Percentiles rank a stretch among this genome's conserved stretches.
phyloP scores from a whole-genome alignment of 2,888 invertebrate species.

The Chydorus sphaericus region DNA sequence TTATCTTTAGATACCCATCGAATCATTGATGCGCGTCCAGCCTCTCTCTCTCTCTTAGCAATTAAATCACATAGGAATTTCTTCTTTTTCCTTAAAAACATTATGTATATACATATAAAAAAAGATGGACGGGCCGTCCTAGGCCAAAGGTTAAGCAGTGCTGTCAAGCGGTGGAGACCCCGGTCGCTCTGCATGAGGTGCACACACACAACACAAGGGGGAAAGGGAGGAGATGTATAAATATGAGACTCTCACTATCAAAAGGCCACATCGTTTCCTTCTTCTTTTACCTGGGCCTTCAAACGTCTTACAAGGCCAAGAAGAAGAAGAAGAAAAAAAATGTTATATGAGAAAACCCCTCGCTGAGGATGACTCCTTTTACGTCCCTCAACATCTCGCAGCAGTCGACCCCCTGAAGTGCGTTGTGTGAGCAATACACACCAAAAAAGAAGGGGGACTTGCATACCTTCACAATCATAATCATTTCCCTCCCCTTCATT shows the following conservation, averaged over 20 bases:
- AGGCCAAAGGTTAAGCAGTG: constrained; percentile 15
- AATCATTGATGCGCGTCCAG: not conserved
- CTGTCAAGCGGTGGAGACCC: constrained; percentile 15
- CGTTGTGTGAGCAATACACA: constrained; percentile 3
- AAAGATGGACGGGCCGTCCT: constrained; percentile 13
- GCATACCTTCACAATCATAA: not conserved
- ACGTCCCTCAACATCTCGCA: constrained; percentile 1
- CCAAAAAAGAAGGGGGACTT: not conserved
- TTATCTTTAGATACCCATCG: not conserved
- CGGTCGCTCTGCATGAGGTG: constrained; percentile 14
- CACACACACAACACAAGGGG: not conserved
- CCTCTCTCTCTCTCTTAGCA: not conserved
- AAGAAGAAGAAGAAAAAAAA: not conserved
- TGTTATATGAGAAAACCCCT: not conserved
- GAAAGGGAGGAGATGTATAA: not conserved
- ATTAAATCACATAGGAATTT: not conserved
- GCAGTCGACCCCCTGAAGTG: constrained; percentile 7
- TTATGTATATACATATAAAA: constrained; percentile 9
- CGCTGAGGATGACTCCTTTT: constrained; percentile 8
- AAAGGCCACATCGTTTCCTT: not conserved
- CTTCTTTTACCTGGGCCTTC: not conserved
- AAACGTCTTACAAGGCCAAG: constrained; percentile 4
- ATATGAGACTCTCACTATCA: not conserved
- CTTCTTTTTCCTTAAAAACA: not conserved
- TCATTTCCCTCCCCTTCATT: not conserved